These are phyloP conservation scores for Pempheris klunzingeri DNA, from an alignment of 2,797 vertebrate genomes.

Conservation along the genomic window DNA sequence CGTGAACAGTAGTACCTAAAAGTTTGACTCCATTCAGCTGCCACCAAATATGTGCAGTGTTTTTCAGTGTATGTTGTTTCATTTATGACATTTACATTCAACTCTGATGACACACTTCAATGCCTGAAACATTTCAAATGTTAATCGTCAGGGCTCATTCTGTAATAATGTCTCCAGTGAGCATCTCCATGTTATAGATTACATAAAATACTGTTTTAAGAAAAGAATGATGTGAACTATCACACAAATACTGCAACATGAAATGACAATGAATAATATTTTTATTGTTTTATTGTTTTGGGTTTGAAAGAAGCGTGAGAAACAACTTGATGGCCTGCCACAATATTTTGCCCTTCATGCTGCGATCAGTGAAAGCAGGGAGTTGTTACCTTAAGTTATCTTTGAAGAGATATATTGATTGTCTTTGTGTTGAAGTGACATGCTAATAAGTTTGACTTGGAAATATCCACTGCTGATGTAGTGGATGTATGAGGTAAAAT, in stretches of 20 bases:
- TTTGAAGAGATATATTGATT: neutral
- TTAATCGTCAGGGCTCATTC: neutral
- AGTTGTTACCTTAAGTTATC: neutral
- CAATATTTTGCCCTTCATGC: neutral
- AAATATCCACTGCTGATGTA: neutral
- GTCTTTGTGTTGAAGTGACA: neutral
- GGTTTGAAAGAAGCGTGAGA: slow-evolving; percentile 5
- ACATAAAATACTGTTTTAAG: slow-evolving; percentile 11
- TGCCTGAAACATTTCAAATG: neutral
- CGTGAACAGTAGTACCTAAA: slow-evolving; percentile 7
- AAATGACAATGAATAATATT: neutral
- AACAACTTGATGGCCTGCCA: neutral
- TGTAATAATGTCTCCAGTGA: slow-evolving; percentile 12
- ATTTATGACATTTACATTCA: slow-evolving; percentile 3
- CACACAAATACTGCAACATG: neutral
- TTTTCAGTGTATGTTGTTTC: neutral
- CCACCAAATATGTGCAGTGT: neutral
- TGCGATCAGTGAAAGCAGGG: neutral
- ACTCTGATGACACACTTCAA: neutral
- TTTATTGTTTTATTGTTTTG: neutral
- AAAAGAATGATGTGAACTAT: slow-evolving; percentile 1
- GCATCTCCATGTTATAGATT: neutral
- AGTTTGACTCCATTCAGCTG: neutral
- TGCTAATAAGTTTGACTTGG: neutral
- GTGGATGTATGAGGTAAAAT: neutral